Evolutionary conservation across 2,888 invertebrate genomes (phyloP), one percentile per base, ranked within the genome.

Genomic region (Xylota segnis): DNA sequence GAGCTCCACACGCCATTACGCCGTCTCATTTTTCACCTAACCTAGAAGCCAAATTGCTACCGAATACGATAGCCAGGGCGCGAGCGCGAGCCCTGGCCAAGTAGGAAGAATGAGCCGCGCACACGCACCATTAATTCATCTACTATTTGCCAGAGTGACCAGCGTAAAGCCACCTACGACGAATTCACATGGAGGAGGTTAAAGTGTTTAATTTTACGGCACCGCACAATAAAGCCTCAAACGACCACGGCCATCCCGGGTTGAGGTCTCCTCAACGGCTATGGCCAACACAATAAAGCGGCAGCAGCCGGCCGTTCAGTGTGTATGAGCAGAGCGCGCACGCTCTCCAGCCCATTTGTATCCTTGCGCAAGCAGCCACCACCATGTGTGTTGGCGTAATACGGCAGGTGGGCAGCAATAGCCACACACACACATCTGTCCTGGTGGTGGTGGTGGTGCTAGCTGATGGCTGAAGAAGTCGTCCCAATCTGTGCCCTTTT

Each of bases 151-250:
- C 87, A 87, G 83, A 83, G 72, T 77, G 77, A 78, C 87, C 83
- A 78, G 81, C 77, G 77, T 70, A 32, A 87, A 83, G 87, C 87
- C 87, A 87, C 87, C 87, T 83, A 87, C 87, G 87, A 83, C 68
- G 87, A 78, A 83, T 83, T 83, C 87, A 83, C 83, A 82, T 86
- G 74, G 78, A 82, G 77, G 82, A 82, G 76, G 82, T 87, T 77
- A 82, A 87, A 87, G 77, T 87, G 87, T 78, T 87, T 87, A 87
- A 78, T 87, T 78, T 82, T 87, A 83, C 70, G 77, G 87, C 83
- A 86, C 58, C 68, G 74, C 77, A 83, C 87, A 83, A 78, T 78
- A 82, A 86, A 72, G 82, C 76, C 76, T 78, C 66, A 66, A 86
- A 72, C 59, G 82, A 81, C 66, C 66, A 72, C 59, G 82, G 76